Percentiles rank a stretch among this genome's conserved stretches.
These are phyloP conservation scores for Palythoa grandiflora DNA, from an alignment of 92 coral and sea anemone species.

Conservation along the genomic window DNA sequence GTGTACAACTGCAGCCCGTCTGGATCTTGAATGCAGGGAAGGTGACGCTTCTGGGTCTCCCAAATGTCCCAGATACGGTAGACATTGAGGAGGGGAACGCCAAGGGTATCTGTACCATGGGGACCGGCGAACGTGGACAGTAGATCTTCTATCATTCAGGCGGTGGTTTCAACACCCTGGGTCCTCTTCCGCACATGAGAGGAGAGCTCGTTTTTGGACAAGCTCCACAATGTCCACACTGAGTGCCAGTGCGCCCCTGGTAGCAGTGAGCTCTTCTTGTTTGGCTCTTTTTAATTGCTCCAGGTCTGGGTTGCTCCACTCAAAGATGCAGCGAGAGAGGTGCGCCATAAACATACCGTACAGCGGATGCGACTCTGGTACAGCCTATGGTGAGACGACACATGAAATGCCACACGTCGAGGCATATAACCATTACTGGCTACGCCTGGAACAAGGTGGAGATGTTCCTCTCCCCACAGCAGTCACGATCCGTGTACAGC, in stretches of 20 bases:
- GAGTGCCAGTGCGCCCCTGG: not conserved
- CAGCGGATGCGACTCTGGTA: slow-evolving; percentile 47
- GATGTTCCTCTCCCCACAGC: slow-evolving; percentile 46
- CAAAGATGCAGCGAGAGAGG: slow-evolving; percentile 42
- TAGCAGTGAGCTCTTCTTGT: not conserved
- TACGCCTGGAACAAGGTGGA: slow-evolving; percentile 26
- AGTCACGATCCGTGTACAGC: slow-evolving; percentile 52
- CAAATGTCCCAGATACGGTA: slow-evolving; percentile 65
- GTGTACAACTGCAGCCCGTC: slow-evolving; percentile 68
- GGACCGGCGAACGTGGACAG: slow-evolving; percentile 59
- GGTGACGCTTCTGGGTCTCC: slow-evolving; percentile 59
- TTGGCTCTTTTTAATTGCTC: slow-evolving; percentile 48
- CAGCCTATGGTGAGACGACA: slow-evolving; percentile 18
- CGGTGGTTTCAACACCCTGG: slow-evolving; percentile 59
- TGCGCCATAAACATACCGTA: slow-evolving; percentile 38
- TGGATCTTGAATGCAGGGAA: too few species aligned
- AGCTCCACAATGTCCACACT: slow-evolving; percentile 51
- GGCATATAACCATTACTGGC: slow-evolving; percentile 15
- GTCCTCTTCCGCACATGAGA: slow-evolving; percentile 57
- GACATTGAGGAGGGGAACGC: slow-evolving; percentile 13
- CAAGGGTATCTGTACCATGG: slow-evolving; percentile 61
- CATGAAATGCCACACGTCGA: slow-evolving; percentile 49
- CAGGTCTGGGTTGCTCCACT: slow-evolving; percentile 70
- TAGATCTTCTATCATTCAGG: slow-evolving; percentile 42
- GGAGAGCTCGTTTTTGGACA: slow-evolving; percentile 61